Percentiles rank a stretch among this genome's conserved stretches.
Evolutionary conservation across 1,140 invertebrate species (phyloP).

Genomic region (Parapsyche elsis): DNA sequence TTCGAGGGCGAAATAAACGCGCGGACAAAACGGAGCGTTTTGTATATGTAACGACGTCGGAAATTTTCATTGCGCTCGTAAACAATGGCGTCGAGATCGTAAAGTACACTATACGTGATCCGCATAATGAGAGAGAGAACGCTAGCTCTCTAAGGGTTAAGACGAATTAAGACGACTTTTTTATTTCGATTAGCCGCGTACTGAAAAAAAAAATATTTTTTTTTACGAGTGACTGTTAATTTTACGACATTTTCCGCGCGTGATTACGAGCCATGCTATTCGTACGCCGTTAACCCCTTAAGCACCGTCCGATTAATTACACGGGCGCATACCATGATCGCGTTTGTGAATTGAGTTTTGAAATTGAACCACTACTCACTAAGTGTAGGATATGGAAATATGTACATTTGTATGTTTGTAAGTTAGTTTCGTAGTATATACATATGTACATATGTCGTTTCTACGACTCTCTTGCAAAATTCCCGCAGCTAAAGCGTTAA

Average conservation of each 20-base stretch:
- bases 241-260: not conserved
- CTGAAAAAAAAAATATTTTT: not conserved
- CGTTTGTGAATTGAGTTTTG: too few relatives aligned
- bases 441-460: too few relatives aligned
- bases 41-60: conserved; percentile 17
- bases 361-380: too few relatives aligned
- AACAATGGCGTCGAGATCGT: conserved; percentile 31
- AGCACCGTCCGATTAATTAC: too few relatives aligned
- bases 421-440: too few relatives aligned
- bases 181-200: too few relatives aligned
- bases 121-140: not conserved
- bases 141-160: not conserved
- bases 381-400: too few relatives aligned
- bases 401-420: too few relatives aligned
- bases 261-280: not conserved
- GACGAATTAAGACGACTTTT: not conserved
- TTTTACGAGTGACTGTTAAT: conserved; percentile 4
- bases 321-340: too few relatives aligned
- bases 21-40: not conserved
- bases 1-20: too few relatives aligned
- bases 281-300: not conserved
- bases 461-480: too few relatives aligned
- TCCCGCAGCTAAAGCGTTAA: too few relatives aligned
- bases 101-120: conserved; percentile 23
- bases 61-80: conserved; percentile 45